These are phyloP conservation scores for Lithobates pipiens DNA, from an alignment of 2,797 vertebrate genomes.

Conservation along the genomic window DNA sequence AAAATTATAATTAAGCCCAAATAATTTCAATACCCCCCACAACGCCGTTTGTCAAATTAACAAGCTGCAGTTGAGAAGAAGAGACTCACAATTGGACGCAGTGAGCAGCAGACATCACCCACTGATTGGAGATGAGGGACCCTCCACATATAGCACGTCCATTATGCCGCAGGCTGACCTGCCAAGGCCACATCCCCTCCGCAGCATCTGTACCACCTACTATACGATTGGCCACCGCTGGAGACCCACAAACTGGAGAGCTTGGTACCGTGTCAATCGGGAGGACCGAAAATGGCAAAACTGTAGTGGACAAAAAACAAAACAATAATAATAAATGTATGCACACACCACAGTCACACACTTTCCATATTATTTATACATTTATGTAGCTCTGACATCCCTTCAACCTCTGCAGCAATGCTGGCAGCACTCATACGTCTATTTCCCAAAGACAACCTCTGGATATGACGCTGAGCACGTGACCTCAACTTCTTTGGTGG, in stretches of 20 bases:
- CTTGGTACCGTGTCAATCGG: not conserved
- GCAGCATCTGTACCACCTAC: conserved; percentile 66
- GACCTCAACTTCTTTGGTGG: no score
- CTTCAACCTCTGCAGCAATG: no score
- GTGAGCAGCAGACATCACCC: conserved; percentile 79
- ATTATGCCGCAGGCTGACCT: conserved; percentile 73
- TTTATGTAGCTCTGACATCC: no score
- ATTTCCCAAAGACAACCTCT: no score
- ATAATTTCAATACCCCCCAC: no score
- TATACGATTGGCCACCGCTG: conserved; percentile 63
- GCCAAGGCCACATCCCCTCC: conserved; percentile 72
- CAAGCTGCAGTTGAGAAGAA: not conserved
- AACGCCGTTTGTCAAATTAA: no score
- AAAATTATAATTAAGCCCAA: no score
- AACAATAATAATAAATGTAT: not conserved
- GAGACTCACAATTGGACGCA: conserved; percentile 72
- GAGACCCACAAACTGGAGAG: conserved; percentile 57
- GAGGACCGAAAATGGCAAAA: conserved; percentile 13
- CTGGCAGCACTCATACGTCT: no score
- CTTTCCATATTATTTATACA: no score
- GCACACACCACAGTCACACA: no score
- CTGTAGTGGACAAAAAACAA: not conserved
- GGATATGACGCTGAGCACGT: no score
- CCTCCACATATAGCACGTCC: conserved; percentile 78
- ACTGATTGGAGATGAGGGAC: conserved; percentile 74